Evolutionary conservation across 2,888 invertebrate species (phyloP), one percentile per base, ranked within the genome.

Genomic region (Neria commutata): DNA sequence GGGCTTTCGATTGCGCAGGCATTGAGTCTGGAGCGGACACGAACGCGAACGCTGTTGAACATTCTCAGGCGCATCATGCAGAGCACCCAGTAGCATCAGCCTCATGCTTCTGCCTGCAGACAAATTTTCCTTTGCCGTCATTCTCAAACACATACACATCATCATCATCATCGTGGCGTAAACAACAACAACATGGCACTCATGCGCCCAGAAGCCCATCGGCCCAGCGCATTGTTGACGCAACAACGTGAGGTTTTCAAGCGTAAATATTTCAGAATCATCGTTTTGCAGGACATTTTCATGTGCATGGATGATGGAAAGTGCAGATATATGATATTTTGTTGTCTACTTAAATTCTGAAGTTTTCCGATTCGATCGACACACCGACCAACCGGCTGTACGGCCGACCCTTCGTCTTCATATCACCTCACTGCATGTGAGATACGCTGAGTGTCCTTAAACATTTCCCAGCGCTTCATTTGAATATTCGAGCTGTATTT

Each of bases 401-500:
- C 14, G 2, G 24, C 3, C 14, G 52, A 40, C 42, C 52, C 52
- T 52, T 52, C 34, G 42, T 42, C 42, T n/a, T 19, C 29, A 29
- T 11, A 29, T 29, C 29, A 29, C 21, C 16, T 3, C 21, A 3
- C 11, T 6, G 19, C 21, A 11, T 17, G 21, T 17, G 6, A 17
- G 11, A 19, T 45, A 4, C 19, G 17, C 45, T 21, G 46, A 21
- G 21, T 14, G 48, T 48, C 24, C n/a, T 4, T 37, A n/a, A n/a
- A 4, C 51, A 51, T n/a, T 40, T 51, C 29, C 33, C 25, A 64
- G 51, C 46, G 42, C 23, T 64, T 71, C 66, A 73, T 73, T 73
- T 73, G 64, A 71, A 74, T 74, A 70, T 63, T 58, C 14, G n/a
- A 21, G n/a, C 11, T 33, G 51, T 24, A 33, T 23, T 34, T 21